A percentile compares a stretch with the other conserved stretches of the same genome.
phyloP scores from a whole-genome alignment of 2,797 vertebrate genomes.

The Megaceryle alcyon region DNA sequence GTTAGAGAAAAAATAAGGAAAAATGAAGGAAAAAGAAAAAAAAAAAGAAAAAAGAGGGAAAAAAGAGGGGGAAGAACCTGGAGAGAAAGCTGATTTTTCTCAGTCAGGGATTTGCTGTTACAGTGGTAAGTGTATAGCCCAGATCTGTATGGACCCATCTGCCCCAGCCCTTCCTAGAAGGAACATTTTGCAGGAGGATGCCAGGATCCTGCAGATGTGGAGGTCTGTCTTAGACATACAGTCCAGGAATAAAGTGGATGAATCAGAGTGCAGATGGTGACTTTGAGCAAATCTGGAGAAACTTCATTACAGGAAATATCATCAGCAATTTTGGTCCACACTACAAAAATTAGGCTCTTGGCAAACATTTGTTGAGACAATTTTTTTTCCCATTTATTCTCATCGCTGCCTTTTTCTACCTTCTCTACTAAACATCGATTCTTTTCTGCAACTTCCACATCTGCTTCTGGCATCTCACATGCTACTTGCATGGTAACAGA shows the following conservation, averaged over 20 bases:
- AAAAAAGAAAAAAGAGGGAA: too few species aligned
- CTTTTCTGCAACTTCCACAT: neutral
- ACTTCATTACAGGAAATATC: constrained; percentile 48
- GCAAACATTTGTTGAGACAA: neutral
- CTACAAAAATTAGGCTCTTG: neutral
- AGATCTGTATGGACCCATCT: neutral
- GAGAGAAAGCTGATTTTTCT: neutral
- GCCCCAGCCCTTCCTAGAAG: neutral
- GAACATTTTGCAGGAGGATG: neutral
- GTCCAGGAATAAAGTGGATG: neutral
- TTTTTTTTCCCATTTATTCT: constrained; percentile 29
- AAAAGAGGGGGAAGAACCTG: neutral
- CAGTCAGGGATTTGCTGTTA: neutral
- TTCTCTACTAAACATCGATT: neutral
- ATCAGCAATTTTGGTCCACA: constrained; percentile 9
- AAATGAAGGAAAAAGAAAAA: too few species aligned
- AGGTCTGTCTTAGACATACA: neutral
- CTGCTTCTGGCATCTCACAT: neutral
- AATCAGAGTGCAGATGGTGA: constrained; percentile 20
- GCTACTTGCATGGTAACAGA: neutral
- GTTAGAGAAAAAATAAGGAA: too few species aligned
- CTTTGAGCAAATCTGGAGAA: constrained; percentile 17
- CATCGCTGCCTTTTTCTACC: neutral
- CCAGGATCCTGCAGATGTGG: neutral
- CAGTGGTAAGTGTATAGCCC: neutral